Evolutionary conservation across 2,888 invertebrate species (phyloP).

Genomic region (Spisula solida): DNA sequence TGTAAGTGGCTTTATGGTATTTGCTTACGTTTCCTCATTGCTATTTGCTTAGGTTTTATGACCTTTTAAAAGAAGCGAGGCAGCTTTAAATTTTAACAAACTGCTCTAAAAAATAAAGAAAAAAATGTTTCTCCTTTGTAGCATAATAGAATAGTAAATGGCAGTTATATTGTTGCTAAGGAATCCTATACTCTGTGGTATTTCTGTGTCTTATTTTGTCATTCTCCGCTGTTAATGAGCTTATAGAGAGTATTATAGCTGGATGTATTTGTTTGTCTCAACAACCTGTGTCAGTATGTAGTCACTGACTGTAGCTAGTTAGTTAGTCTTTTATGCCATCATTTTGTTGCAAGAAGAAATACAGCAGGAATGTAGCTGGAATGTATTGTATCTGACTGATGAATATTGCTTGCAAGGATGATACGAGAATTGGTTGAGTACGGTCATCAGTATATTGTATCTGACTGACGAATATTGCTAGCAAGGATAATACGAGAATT

Average conservation of each 20-base stretch:
- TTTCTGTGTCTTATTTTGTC: background rate
- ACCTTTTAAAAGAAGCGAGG: background rate
- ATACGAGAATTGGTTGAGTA: background rate
- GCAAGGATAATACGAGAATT: background rate
- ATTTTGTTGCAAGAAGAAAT: background rate
- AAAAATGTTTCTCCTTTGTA: background rate
- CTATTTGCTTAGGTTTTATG: too few species aligned
- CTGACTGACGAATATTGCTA: background rate
- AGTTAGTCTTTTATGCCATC: slow-evolving; percentile 2
- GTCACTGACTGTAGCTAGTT: background rate
- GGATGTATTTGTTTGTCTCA: slow-evolving; percentile 1
- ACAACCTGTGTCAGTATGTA: background rate
- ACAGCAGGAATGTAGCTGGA: background rate
- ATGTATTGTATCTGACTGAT: background rate
- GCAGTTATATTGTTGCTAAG: background rate
- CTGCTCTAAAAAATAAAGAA: background rate
- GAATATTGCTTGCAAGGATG: background rate
- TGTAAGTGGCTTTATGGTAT: too few species aligned
- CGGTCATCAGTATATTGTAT: background rate
- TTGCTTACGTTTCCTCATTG: too few species aligned
- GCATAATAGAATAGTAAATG: slow-evolving; percentile 13
- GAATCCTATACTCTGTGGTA: background rate
- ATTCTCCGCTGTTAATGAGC: background rate
- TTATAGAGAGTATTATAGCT: background rate
- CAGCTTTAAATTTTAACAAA: slow-evolving; percentile 6